A percentile compares a stretch with the other conserved stretches of the same genome.
Conservation (phyloP, 2,888 invertebrate species). For the Antitype chi region DNA sequence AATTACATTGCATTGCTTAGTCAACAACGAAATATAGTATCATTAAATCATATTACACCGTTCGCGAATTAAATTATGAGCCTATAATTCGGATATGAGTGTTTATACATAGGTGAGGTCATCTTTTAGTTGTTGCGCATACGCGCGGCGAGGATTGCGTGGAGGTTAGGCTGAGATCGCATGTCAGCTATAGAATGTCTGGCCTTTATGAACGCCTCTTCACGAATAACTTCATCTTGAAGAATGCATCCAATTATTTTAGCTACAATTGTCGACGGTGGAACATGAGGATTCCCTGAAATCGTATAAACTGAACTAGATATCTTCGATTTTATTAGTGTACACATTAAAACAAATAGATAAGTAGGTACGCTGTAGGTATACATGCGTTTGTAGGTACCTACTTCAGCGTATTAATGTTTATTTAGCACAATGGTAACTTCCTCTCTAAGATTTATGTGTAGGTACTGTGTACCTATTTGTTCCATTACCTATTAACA, state of each 20-base stretch:
- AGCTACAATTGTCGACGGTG: constrained; percentile 95
- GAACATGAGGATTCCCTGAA: constrained; percentile 94
- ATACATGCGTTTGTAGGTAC: neutral
- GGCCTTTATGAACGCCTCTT: constrained; percentile 83
- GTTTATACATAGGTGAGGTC: constrained; percentile 38
- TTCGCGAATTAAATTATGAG: constrained; percentile 37
- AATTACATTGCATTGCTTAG: constrained; percentile 27
- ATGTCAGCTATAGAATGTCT: constrained; percentile 88
- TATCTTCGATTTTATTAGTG: neutral
- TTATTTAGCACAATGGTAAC: constrained; percentile 1
- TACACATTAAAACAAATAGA: constrained; percentile 9
- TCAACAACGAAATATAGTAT: constrained; percentile 30
- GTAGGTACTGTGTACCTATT: neutral
- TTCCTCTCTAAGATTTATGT: neutral
- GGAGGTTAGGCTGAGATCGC: constrained; percentile 79
- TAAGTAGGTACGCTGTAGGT: neutral
- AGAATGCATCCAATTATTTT: constrained; percentile 94
- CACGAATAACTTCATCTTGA: constrained; percentile 90
- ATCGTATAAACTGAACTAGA: constrained; percentile 54
- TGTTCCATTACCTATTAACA: neutral
- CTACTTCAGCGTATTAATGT: constrained; percentile 10
- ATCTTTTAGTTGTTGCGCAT: constrained; percentile 69
- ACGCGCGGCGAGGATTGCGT: constrained; percentile 77
- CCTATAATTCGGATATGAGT: constrained; percentile 29
- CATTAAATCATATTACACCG: constrained; percentile 28